A percentile compares a stretch with the other conserved stretches of the same genome.
Conservation (phyloP, 1,140 invertebrate species). For the Anoplolepis gracilipes region DNA sequence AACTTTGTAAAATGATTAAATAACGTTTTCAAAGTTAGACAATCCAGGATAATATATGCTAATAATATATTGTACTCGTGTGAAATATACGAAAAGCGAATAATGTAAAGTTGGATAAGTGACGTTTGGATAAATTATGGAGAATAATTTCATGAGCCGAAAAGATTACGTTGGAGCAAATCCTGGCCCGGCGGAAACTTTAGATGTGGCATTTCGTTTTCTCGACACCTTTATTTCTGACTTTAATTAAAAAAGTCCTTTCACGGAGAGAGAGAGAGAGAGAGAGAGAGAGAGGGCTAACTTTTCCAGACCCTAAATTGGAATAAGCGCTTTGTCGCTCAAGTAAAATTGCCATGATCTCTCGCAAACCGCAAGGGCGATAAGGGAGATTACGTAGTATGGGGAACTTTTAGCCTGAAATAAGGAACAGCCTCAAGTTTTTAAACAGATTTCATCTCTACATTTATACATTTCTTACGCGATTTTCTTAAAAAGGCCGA, state of each 20-base stretch:
- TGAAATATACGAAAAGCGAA: background rate
- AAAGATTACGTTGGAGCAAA: conserved; percentile 34
- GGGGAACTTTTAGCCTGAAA: conserved; percentile 18
- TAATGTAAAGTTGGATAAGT: background rate
- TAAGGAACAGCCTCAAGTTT: conserved; percentile 5
- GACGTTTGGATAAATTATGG: background rate
- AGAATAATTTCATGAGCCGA: conserved; percentile 30
- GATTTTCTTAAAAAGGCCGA: background rate
- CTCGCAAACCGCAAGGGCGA: conserved; percentile 22
- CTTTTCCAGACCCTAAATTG: conserved; percentile 41
- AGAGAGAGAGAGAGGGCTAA: conserved; percentile 26
- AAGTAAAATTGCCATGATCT: conserved; percentile 56
- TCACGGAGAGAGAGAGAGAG: conserved; percentile 3
- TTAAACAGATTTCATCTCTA: conserved; percentile 21
- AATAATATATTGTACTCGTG: background rate
- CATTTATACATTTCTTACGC: conserved; percentile 23
- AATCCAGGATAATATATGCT: background rate
- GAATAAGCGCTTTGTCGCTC: conserved; percentile 53
- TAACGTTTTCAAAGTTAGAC: background rate
- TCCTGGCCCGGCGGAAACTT: conserved; percentile 10
- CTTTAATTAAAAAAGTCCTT: conserved; percentile 61
- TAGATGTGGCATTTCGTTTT: conserved; percentile 53
- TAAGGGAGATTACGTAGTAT: conserved; percentile 37
- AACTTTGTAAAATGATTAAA: background rate
- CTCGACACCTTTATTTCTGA: conserved; percentile 56